A percentile compares a stretch with the other conserved stretches of the same genome.
These are phyloP conservation scores for Aplodontia rufa DNA, from an alignment of 2,113 vertebrate genomes.

Conservation along the genomic window DNA sequence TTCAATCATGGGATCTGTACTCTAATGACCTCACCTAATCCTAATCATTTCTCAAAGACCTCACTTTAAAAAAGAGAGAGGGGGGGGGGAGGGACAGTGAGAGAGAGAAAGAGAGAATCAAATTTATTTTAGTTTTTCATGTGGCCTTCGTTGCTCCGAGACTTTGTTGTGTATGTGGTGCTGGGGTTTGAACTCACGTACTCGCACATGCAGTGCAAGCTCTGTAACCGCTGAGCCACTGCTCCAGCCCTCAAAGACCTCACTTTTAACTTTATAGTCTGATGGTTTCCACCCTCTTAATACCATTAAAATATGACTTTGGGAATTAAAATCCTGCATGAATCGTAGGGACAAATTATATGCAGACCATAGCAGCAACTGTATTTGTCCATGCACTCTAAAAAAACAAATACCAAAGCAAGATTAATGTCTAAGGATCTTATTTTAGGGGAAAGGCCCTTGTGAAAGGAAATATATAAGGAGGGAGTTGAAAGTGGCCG, in stretches of 20 bases:
- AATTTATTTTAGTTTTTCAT: too few relatives aligned
- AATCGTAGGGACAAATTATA: neutral
- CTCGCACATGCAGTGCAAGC: too few relatives aligned
- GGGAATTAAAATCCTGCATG: neutral
- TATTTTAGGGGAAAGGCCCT: neutral
- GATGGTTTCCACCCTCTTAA: neutral
- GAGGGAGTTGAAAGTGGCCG: neutral
- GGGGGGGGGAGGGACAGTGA: too few relatives aligned
- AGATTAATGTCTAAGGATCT: neutral
- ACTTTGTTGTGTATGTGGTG: too few relatives aligned
- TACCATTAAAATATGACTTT: neutral
- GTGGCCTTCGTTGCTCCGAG: too few relatives aligned
- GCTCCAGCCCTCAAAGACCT: neutral
- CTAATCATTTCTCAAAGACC: neutral
- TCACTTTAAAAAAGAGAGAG: neutral
- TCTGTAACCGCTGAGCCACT: too few relatives aligned
- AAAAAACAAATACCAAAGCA: neutral
- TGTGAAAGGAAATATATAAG: neutral
- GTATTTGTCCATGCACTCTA: neutral
- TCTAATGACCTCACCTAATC: neutral
- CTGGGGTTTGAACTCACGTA: too few relatives aligned
- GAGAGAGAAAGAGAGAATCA: too few relatives aligned
- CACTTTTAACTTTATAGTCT: neutral
- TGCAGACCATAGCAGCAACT: neutral
- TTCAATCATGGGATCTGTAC: neutral